phyloP scores from a whole-genome alignment of 2,888 invertebrate species.

The Plagodis dolabraria region DNA sequence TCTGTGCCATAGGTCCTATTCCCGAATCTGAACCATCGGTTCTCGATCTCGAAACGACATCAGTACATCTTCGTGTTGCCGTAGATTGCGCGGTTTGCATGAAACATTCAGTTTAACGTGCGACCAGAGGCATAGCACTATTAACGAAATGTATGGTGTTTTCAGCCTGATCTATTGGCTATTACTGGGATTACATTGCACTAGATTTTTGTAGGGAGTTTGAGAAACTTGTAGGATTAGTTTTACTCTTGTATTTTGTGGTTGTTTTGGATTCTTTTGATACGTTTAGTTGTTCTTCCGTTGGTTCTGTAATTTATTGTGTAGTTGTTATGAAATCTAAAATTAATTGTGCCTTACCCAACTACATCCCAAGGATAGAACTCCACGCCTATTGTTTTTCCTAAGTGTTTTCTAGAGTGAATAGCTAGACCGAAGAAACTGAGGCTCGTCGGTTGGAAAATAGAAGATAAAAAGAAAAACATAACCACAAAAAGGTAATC shows the following conservation, averaged over 20 bases:
- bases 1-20: conserved; percentile 10
- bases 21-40: conserved; percentile 22
- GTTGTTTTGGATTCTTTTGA: too few species aligned
- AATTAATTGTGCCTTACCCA: too few species aligned
- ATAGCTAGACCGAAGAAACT: too few species aligned
- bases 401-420: too few species aligned
- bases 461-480: too few species aligned
- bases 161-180: conserved; percentile 69
- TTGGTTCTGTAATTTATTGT: too few species aligned
- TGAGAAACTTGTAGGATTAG: conserved; percentile 12
- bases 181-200: conserved; percentile 66
- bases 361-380: too few species aligned
- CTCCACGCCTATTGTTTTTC: too few species aligned
- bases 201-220: conserved; percentile 8
- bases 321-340: too few species aligned
- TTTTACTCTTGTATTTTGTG: conserved; percentile 8
- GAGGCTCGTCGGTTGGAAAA: too few species aligned
- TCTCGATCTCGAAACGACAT: conserved; percentile 33
- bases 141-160: conserved; percentile 68
- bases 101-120: conserved; percentile 73
- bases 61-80: conserved; percentile 37
- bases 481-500: too few species aligned
- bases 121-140: conserved; percentile 62
- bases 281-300: too few species aligned
- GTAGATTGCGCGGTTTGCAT: conserved; percentile 49